phyloP scores from a whole-genome alignment of 2,888 invertebrate species.

The Dynastes grantii region DNA sequence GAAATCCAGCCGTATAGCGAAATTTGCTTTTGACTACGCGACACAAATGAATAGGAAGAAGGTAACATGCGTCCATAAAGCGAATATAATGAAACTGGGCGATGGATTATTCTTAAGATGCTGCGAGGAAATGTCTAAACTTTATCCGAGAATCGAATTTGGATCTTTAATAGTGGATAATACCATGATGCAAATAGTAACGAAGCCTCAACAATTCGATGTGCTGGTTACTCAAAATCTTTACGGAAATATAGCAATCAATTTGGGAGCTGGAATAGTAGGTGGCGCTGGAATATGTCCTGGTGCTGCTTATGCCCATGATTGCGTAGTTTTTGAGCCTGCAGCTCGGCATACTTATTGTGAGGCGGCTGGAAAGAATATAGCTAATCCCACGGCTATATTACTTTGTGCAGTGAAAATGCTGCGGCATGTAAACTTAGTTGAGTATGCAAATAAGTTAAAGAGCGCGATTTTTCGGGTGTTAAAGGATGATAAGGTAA shows the following conservation, averaged over 20 bases:
- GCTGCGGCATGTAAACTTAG: slow-evolving; percentile 90
- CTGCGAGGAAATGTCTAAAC: slow-evolving; percentile 85
- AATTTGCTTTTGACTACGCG: slow-evolving; percentile 52
- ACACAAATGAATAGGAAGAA: slow-evolving; percentile 38
- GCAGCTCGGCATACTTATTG: slow-evolving; percentile 88
- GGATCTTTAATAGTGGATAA: slow-evolving; percentile 98
- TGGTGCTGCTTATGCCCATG: slow-evolving; percentile 90
- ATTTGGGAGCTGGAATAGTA: slow-evolving; percentile 92
- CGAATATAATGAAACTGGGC: slow-evolving; percentile 81
- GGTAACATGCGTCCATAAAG: slow-evolving; percentile 52
- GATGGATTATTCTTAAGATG: slow-evolving; percentile 92
- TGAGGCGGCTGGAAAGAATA: slow-evolving; percentile 89
- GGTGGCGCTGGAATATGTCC: slow-evolving; percentile 98
- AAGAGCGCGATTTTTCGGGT: slow-evolving; percentile 84
- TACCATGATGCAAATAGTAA: slow-evolving; percentile 97
- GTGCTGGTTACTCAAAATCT: slow-evolving; percentile 97
- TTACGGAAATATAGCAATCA: slow-evolving; percentile 96
- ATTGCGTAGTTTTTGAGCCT: slow-evolving; percentile 94
- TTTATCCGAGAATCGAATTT: slow-evolving; percentile 91
- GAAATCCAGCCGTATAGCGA: slow-evolving; percentile 51
- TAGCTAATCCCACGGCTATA: slow-evolving; percentile 97
- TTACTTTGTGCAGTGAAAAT: slow-evolving; percentile 91
- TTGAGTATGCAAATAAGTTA: slow-evolving; percentile 84
- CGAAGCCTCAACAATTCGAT: slow-evolving; percentile 96
- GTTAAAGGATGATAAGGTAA: slow-evolving; percentile 87